phyloP scores from a whole-genome alignment of 2,113 vertebrate species.

The Otolemur garnettii region DNA sequence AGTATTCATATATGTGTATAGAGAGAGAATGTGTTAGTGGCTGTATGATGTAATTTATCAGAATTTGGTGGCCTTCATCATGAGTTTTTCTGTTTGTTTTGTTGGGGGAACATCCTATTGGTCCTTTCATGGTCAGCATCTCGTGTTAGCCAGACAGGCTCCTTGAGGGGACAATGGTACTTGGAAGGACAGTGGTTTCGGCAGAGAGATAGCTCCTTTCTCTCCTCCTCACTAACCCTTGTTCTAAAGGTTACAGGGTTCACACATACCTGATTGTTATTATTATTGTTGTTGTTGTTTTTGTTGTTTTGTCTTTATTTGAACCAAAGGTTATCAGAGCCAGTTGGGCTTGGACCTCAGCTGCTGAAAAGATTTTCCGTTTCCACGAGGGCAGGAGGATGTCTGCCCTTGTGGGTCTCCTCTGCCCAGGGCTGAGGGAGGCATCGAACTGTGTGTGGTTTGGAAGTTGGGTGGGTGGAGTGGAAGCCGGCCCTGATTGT shows the following conservation, averaged over 20 bases:
- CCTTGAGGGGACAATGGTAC: neutral
- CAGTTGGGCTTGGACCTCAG: slow-evolving; percentile 79
- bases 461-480: neutral
- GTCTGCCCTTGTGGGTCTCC: neutral
- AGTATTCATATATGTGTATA: neutral
- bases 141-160: slow-evolving; percentile 66
- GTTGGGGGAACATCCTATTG: neutral
- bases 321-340: slow-evolving; percentile 78
- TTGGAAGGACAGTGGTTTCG: neutral
- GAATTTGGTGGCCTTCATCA: slow-evolving; percentile 74
- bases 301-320: slow-evolving; percentile 61
- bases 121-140: neutral
- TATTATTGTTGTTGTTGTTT: neutral
- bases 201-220: neutral
- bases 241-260: slow-evolving; percentile 82
- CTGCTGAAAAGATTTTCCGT: slow-evolving; percentile 82
- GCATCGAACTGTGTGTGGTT: no score
- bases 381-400: slow-evolving; percentile 60
- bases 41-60: slow-evolving; percentile 65
- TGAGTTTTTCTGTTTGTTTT: neutral
- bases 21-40: slow-evolving; percentile 13
- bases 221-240: neutral
- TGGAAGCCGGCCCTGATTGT: neutral
- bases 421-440: neutral
- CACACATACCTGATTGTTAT: slow-evolving; percentile 35